A percentile compares a stretch with the other conserved stretches of the same genome.
phyloP scores from a whole-genome alignment of 2,888 invertebrate species.

The Macaria notata region DNA sequence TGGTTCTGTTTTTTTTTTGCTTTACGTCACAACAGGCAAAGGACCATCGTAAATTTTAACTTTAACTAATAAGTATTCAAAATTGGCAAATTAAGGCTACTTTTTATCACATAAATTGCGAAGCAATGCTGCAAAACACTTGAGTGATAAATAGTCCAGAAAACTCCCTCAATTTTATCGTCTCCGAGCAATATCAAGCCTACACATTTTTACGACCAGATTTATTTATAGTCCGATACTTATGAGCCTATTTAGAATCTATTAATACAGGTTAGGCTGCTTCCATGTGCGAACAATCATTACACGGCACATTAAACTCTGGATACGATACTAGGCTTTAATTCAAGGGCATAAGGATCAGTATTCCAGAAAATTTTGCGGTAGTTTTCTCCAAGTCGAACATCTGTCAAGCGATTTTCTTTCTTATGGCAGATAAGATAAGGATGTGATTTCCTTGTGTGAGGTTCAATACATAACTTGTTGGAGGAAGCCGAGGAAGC shows the following conservation, averaged over 20 bases:
- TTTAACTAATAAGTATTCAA: too few relatives aligned
- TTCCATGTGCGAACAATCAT: conserved; percentile 15
- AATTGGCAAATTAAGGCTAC: too few relatives aligned
- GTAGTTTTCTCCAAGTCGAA: too few relatives aligned
- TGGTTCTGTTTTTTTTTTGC: too few relatives aligned
- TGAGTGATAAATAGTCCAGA: neutral
- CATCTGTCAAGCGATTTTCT: too few relatives aligned
- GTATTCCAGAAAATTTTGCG: neutral
- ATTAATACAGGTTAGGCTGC: conserved; percentile 13
- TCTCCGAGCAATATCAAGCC: conserved; percentile 1
- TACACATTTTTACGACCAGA: conserved; percentile 7
- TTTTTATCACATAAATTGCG: too few relatives aligned
- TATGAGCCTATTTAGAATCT: conserved; percentile 17
- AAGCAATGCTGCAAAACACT: too few relatives aligned
- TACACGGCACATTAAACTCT: conserved; percentile 11
- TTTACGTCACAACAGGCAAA: too few relatives aligned
- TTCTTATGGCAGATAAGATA: neutral
- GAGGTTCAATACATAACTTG: conserved; percentile 4
- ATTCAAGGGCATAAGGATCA: conserved; percentile 5
- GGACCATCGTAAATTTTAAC: too few relatives aligned
- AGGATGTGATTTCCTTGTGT: conserved; percentile 5
- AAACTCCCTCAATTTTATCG: neutral
- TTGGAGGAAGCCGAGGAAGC: conserved; percentile 7
- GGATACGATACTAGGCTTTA: neutral
- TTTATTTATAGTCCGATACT: conserved; percentile 18